These are phyloP conservation scores for Melanotaenia trifasciata DNA, from an alignment of 2,797 vertebrate genomes.

Conservation along the genomic window DNA sequence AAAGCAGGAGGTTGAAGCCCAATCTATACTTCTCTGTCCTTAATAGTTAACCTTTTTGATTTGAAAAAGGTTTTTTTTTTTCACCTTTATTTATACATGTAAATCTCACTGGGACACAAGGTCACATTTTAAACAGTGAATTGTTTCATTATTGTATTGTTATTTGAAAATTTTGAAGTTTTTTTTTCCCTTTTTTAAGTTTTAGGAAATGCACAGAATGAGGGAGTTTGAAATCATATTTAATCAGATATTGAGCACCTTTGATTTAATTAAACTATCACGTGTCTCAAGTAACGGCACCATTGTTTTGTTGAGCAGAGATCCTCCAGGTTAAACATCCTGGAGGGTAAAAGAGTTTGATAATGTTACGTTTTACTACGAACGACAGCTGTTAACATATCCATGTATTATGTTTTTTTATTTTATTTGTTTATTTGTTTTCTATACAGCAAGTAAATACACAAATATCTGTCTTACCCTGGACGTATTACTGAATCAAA, in stretches of 20 bases:
- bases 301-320: neutral
- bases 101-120: too few species aligned
- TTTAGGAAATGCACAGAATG: neutral
- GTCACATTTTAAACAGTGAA: too few species aligned
- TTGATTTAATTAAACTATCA: neutral
- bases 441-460: neutral
- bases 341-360: neutral
- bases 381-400: neutral
- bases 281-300: neutral
- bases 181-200: neutral
- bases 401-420: neutral
- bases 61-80: neutral
- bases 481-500: constrained; percentile 3
- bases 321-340: neutral
- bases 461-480: neutral
- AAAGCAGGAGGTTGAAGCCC: neutral
- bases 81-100: too few species aligned
- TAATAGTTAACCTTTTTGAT: neutral
- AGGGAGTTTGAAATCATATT: neutral
- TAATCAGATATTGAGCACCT: neutral
- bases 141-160: neutral
- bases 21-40: neutral
- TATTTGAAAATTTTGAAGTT: neutral
- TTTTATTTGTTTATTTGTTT: neutral
- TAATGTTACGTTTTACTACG: too few species aligned